Base-by-base conservation (phyloP, 2,888 invertebrate species). In the Caenorhabditis uteleia region DNA sequence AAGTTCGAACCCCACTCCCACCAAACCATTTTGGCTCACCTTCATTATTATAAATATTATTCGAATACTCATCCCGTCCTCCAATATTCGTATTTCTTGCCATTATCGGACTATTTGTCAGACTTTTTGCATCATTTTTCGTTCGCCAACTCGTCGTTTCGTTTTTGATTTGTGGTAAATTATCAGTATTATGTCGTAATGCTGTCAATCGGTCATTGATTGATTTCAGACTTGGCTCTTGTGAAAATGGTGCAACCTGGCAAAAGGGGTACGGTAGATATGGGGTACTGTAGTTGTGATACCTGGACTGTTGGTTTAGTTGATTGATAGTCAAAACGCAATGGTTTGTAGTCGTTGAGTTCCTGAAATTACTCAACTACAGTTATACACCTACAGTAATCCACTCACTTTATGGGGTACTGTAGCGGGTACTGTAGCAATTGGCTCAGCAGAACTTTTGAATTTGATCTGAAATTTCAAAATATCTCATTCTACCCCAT, bases 91-190 rank as follows among this genome's bases (percentile, higher is more conserved):
- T 33, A 25, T n/a, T 47, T 47, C 62, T 40, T 10, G 47, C 25
- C 64, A 64, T 64, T 2, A 64, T 16, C 33, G 64, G 64, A 64
- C 64, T 64, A 38, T 57, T 64, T 27, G 57, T 57, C n/a, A 57
- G 33, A 43, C 57, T 57, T 33, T 45, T 47, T 12, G 34, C 51
- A 20, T 25, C 50, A 14, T 51, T 43, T 14, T 29, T 46, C 25
- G 3, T 18, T 8, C 10, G 25, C 6, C 27, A 40, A 14, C 5
- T 29, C 8, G 33, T 45, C 31, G n/a, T 5, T 21, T 10, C 10
- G 18, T 33, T 23, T 33, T n/a, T 12, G 12, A 21, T 21, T 33
- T 45, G 14, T 26, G 23, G 8, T 5, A 23, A n/a, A 40, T 23
- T 23, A 4, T 40, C 45, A 4, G 31, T 10, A 20, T 55, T 65